Base-by-base conservation (phyloP, 1,140 invertebrate species). In the Zaprionus capensis region DNA sequence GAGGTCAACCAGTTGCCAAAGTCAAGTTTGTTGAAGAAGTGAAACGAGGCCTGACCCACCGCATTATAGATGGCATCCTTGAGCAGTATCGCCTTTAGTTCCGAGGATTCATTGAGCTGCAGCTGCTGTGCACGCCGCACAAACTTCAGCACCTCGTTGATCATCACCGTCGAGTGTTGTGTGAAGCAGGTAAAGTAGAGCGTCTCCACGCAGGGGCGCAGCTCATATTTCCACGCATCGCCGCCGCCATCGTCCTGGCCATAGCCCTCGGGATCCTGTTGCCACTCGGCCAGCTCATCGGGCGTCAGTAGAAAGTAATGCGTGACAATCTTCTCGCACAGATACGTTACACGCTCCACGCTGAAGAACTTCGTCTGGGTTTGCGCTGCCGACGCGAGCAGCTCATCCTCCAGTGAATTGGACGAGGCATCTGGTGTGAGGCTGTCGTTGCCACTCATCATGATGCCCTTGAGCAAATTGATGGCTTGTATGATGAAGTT, bases 1-100 rank as follows among this genome's bases (percentile, higher is more conserved):
- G 95, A 96, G n/a, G 95, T 95, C 82, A 99, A 97, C 98, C 98
- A 99, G 67, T 96, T 94, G 93, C 99, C 97, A 94, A 99, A 99
- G 93, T 98, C 96, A 17, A 97, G 94, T 95, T 98, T 97, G 93
- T 99, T 97, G 92, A 97, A 99, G 56, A 99, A 94, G 81, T 99
- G 97, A 93, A 97, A 98, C 0, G 97, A 96, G n/a, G 96, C 96
- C 62, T 98, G 94, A 17, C 98, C 97, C 59, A 98, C 96, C 1
- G 98, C 98, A 94, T 97, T 98, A 87, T 99, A 99, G 63, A 99
- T 95, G n/a, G 98, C 98, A 94, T 99, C 98, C 94, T 98, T 99
- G 24, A 96, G 94, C 64, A 99, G 93, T 85, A 99, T 96, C 12
- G 95, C 94, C 72, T 95, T 94, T 69, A 98, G 93, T 93, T 99